Percentiles rank a stretch among this genome's conserved stretches.
Conservation (phyloP, 64 coral and sea anemone species). For the Pocillopora verrucosa region DNA sequence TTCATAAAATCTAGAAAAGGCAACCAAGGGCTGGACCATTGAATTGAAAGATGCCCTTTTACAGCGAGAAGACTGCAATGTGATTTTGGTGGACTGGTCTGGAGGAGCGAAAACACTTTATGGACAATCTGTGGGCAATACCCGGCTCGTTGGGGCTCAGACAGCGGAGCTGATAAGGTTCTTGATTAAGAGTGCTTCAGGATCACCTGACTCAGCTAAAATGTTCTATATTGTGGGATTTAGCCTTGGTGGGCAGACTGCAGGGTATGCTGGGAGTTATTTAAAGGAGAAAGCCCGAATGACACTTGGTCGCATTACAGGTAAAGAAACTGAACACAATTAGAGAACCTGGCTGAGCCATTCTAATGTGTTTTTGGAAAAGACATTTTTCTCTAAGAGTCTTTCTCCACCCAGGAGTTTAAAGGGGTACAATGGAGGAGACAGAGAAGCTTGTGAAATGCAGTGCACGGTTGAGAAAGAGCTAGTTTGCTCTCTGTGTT, state of each 20-base stretch:
- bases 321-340: not conserved
- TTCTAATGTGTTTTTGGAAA: too few relatives aligned
- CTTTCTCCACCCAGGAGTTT: too few relatives aligned
- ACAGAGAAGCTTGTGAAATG: too few relatives aligned
- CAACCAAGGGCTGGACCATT: conserved; percentile 2
- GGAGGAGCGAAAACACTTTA: conserved; percentile 9
- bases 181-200: not conserved
- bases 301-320: conserved; percentile 49
- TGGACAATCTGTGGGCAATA: conserved; percentile 34
- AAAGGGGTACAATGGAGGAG: too few relatives aligned
- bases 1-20: conserved; percentile 9
- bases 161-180: conserved; percentile 37
- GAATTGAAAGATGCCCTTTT: conserved; percentile 55
- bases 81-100: conserved; percentile 72
- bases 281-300: not conserved
- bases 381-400: too few relatives aligned
- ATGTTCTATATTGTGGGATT: conserved; percentile 46
- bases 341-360: too few relatives aligned
- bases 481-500: too few relatives aligned
- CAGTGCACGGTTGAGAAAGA: too few relatives aligned
- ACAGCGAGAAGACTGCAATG: conserved; percentile 33
- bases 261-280: conserved; percentile 43
- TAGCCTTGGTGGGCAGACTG: conserved; percentile 40
- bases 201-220: not conserved
- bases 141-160: conserved; percentile 64